Evolutionary conservation across 2,797 vertebrate genomes (phyloP).

Genomic region (Tragelaphus oryx): DNA sequence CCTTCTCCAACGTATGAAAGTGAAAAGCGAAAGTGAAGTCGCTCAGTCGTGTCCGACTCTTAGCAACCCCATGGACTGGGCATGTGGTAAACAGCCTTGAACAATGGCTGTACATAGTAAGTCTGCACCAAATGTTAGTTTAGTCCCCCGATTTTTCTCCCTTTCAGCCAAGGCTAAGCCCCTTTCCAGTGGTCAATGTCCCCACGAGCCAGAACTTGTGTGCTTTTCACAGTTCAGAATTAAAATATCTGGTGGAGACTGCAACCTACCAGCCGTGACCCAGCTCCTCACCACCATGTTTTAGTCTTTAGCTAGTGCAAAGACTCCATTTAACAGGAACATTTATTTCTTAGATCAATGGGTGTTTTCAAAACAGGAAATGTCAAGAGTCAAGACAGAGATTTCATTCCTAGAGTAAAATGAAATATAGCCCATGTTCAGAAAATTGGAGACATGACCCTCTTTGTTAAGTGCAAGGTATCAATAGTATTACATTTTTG

Average conservation of each 20-base stretch:
- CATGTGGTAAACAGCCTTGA: neutral
- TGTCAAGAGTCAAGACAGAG: neutral
- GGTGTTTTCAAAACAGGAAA: neutral
- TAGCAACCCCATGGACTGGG: too few relatives aligned
- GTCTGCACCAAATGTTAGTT: neutral
- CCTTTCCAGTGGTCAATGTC: neutral
- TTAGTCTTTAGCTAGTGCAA: neutral
- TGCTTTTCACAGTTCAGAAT: neutral
- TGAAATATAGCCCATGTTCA: neutral
- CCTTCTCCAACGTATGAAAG: too few relatives aligned
- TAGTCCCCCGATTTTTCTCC: neutral
- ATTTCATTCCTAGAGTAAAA: neutral
- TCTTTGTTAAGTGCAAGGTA: neutral
- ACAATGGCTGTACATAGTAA: neutral
- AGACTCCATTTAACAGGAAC: neutral
- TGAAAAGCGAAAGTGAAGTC: too few relatives aligned
- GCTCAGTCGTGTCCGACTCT: too few relatives aligned
- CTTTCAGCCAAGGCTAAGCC: neutral
- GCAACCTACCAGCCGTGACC: neutral
- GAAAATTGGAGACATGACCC: neutral
- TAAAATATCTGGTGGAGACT: neutral
- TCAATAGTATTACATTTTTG: neutral
- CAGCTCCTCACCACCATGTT: neutral
- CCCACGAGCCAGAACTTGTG: neutral
- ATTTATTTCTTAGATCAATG: neutral